Conservation (phyloP, 2,797 vertebrate genomes). For the Galaxias olidus region DNA sequence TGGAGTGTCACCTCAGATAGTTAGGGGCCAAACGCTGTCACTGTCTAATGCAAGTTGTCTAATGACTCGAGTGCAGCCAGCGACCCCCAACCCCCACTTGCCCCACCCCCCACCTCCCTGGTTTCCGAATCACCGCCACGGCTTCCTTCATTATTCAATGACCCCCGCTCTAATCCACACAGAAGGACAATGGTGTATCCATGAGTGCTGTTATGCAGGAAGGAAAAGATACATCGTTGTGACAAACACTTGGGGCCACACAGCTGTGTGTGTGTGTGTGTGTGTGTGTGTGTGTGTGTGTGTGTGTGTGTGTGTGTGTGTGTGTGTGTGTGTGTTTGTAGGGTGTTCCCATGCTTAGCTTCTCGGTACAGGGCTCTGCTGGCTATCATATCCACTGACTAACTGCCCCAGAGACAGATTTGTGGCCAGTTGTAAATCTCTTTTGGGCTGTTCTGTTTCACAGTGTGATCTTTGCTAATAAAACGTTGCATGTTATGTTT, state of each 20-base stretch:
- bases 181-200: slow-evolving; percentile 8
- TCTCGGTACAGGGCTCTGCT: no score
- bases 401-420: no score
- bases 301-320: neutral
- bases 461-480: no score
- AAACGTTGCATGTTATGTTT: no score
- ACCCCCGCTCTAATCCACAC: slow-evolving; percentile 7
- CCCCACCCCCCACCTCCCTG: neutral
- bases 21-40: neutral
- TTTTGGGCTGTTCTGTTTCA: no score
- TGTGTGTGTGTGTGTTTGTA: neutral
- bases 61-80: no score
- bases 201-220: slow-evolving; percentile 5
- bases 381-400: no score
- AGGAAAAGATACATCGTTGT: neutral
- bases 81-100: no score
- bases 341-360: no score
- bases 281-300: neutral
- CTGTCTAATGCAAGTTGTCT: neutral
- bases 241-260: slow-evolving; percentile 5
- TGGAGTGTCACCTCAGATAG: no score
- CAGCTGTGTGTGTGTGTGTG: neutral
- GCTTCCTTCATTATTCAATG: slow-evolving; percentile 11
- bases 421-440: no score
- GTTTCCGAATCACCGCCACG: neutral